A percentile compares a stretch with the other conserved stretches of the same genome.
Evolutionary conservation across 2,888 invertebrate species (phyloP).

Genomic region (Pantelozetes paolii): DNA sequence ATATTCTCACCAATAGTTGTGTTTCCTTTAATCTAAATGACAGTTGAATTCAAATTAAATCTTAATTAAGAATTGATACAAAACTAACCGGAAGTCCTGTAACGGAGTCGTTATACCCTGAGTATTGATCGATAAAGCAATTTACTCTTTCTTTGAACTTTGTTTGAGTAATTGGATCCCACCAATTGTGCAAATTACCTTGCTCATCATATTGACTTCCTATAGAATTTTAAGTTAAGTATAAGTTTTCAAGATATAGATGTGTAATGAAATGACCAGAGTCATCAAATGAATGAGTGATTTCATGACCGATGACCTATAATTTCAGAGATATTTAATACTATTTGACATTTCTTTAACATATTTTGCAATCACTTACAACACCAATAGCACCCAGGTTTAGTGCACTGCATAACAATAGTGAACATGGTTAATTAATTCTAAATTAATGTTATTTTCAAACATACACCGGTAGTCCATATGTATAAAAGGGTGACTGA

Average conservation of each 20-base stretch:
- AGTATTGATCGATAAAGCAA: constrained; percentile 49
- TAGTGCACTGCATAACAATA: background rate
- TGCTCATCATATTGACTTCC: constrained; percentile 57
- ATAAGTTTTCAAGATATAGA: constrained; percentile 52
- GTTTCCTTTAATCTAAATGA: constrained; percentile 65
- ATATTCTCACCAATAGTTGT: constrained; percentile 80
- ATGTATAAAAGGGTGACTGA: constrained; percentile 6
- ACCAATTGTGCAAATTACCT: constrained; percentile 49
- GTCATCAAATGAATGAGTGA: constrained; percentile 86
- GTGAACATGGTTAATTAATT: background rate
- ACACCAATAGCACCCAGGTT: constrained; percentile 24
- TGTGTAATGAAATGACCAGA: constrained; percentile 61
- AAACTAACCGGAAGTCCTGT: constrained; percentile 52
- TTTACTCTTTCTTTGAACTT: constrained; percentile 46
- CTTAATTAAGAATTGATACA: background rate
- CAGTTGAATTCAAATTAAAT: constrained; percentile 23
- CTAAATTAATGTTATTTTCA: no score
- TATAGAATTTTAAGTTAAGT: background rate
- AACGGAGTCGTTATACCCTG: constrained; percentile 52
- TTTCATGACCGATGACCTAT: constrained; percentile 79
- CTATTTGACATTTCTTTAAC: no score
- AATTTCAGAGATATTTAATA: background rate
- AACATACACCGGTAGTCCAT: constrained; percentile 1
- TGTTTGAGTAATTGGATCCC: constrained; percentile 47
- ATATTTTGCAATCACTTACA: no score